phyloP scores from a whole-genome alignment of 2,113 vertebrate genomes.

The Mola mola region DNA sequence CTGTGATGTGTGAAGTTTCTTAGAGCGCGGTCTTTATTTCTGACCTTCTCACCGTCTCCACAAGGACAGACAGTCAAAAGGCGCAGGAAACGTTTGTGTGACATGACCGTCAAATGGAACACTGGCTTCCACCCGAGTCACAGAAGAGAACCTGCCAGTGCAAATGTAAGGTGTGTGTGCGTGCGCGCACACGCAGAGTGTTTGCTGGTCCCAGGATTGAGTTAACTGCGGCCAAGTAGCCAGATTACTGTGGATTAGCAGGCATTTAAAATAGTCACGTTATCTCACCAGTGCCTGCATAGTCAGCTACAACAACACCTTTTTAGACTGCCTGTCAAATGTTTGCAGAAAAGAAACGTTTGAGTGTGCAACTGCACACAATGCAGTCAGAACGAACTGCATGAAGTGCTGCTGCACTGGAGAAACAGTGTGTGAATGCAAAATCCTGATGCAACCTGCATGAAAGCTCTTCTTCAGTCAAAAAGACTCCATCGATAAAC shows the following conservation, averaged over 20 bases:
- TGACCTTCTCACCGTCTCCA: constrained; percentile 49
- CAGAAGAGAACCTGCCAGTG: too few relatives aligned
- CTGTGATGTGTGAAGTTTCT: neutral
- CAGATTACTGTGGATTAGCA: constrained; percentile 79
- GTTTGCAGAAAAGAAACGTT: constrained; percentile 8
- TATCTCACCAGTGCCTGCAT: constrained; percentile 68
- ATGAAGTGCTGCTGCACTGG: neutral
- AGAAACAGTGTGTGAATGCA: neutral
- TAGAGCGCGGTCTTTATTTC: constrained; percentile 6
- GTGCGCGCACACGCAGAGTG: constrained; percentile 16
- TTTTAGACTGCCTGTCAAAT: constrained; percentile 27
- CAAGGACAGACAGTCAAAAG: constrained; percentile 45
- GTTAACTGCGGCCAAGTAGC: constrained; percentile 77
- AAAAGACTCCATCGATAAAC: constrained; percentile 27
- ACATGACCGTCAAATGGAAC: constrained; percentile 40
- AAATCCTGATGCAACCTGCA: constrained; percentile 1
- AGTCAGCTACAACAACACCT: constrained; percentile 65
- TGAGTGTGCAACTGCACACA: neutral
- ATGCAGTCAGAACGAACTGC: neutral
- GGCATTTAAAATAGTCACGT: constrained; percentile 81
- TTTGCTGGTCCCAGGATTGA: constrained; percentile 63
- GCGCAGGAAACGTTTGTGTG: constrained; percentile 26
- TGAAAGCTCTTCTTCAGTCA: constrained; percentile 17
- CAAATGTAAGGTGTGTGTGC: neutral
- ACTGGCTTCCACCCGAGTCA: constrained; percentile 14